phyloP scores from a whole-genome alignment of 2,888 invertebrate species.

The Lepidocyrtoides sp. region DNA sequence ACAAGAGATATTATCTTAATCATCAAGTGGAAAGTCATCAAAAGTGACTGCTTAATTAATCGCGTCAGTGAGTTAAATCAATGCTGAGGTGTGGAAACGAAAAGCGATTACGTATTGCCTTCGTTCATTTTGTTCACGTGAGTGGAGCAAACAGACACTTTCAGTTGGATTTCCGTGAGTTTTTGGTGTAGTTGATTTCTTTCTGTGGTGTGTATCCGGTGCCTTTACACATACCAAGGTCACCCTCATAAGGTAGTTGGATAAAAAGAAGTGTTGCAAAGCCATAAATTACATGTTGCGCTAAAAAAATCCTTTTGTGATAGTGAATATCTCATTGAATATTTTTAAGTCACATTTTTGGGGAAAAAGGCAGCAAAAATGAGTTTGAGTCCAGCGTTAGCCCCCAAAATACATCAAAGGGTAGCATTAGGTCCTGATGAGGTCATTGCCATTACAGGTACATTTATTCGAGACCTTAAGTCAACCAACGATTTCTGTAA shows the following conservation, averaged over 20 bases:
- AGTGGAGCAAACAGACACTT: no score
- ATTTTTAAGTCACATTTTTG: background rate
- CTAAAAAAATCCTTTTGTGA: background rate
- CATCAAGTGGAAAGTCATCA: background rate
- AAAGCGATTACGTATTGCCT: background rate
- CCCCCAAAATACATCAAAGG: conserved; percentile 80
- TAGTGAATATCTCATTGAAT: background rate
- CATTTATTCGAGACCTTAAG: background rate
- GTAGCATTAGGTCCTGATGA: conserved; percentile 83
- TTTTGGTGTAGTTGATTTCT: background rate
- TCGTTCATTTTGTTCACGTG: no score
- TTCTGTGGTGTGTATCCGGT: background rate
- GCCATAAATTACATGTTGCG: no score
- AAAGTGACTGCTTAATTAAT: background rate
- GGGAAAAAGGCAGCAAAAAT: conserved; percentile 27
- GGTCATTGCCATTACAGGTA: conserved; percentile 83
- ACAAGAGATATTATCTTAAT: background rate
- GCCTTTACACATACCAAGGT: background rate
- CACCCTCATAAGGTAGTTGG: background rate
- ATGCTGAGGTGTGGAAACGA: background rate
- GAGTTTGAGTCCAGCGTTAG: conserved; percentile 77
- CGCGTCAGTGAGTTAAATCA: background rate
- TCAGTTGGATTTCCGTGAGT: background rate
- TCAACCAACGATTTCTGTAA: no score
- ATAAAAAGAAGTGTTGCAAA: no score